Conservation (phyloP, 2,113 vertebrate genomes). For the Dasyurus viverrinus region DNA sequence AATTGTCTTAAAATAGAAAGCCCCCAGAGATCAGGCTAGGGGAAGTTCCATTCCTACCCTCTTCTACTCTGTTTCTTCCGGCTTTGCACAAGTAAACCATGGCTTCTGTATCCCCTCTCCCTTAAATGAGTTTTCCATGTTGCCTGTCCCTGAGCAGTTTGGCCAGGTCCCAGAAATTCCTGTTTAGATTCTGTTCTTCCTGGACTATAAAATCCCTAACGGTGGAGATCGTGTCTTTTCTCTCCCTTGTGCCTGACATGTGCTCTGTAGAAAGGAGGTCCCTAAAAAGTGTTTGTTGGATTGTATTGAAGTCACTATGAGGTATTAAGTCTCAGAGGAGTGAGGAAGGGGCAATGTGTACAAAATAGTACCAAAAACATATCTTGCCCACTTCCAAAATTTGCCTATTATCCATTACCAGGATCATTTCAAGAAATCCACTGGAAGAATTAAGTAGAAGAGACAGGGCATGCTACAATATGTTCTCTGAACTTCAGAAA, state of each 20-base stretch:
- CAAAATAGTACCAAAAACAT: background rate
- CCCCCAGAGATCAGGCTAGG: too few species aligned
- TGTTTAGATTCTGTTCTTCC: background rate
- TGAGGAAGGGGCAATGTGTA: background rate
- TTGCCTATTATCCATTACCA: background rate
- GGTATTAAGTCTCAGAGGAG: background rate
- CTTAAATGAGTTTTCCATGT: background rate
- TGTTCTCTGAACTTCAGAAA: background rate
- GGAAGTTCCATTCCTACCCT: too few species aligned
- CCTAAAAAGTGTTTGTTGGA: background rate
- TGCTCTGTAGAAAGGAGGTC: background rate
- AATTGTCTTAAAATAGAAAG: background rate
- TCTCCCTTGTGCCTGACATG: background rate
- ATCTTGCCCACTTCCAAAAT: background rate
- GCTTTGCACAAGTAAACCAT: too few species aligned
- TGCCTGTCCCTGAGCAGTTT: background rate
- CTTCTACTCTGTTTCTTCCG: too few species aligned
- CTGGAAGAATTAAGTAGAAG: background rate
- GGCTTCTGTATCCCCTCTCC: background rate
- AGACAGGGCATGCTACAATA: background rate
- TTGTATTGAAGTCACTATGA: background rate
- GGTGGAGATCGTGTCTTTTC: background rate
- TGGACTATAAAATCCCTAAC: background rate
- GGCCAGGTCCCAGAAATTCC: background rate
- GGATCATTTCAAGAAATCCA: background rate